phyloP scores from a whole-genome alignment of 37 sponge, comb jelly and placozoan genomes.

The Geodia barretti region DNA sequence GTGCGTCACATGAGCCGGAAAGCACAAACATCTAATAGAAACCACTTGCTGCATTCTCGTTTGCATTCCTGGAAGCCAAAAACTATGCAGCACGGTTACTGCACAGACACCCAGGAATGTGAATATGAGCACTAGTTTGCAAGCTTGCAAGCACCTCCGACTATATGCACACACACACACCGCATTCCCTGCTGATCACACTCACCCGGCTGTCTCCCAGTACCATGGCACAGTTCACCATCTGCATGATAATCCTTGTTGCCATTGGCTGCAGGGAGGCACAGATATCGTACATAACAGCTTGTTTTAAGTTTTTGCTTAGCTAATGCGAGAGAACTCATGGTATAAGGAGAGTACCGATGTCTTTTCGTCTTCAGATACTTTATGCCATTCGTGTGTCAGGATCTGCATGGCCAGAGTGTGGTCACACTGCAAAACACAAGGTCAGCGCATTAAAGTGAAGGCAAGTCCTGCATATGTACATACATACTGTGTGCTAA shows the following conservation, averaged over 20 bases:
- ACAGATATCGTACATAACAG: no score
- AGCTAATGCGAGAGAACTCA: neutral
- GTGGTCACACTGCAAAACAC: constrained; percentile 36
- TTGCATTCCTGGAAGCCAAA: no score
- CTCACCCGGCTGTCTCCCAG: constrained; percentile 54
- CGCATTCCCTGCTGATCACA: neutral
- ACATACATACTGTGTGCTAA: neutral
- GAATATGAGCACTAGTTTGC: no score
- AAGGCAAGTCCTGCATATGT: neutral
- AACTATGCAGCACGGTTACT: no score
- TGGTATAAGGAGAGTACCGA: no score
- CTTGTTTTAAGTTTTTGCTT: neutral
- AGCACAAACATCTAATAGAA: no score
- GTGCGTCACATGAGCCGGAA: no score
- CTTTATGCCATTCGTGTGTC: constrained; percentile 37
- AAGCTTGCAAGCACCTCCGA: no score
- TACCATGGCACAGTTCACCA: constrained; percentile 52
- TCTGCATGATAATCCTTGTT: constrained; percentile 41
- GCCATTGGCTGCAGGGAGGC: constrained; percentile 6
- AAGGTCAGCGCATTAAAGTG: neutral
- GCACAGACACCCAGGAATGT: no score
- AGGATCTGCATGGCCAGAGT: constrained; percentile 33
- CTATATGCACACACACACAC: no score
- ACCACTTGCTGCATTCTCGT: no score
- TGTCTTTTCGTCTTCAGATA: constrained; percentile 27